Conservation (phyloP, 2,113 vertebrate genomes). For the Clarias gariepinus region DNA sequence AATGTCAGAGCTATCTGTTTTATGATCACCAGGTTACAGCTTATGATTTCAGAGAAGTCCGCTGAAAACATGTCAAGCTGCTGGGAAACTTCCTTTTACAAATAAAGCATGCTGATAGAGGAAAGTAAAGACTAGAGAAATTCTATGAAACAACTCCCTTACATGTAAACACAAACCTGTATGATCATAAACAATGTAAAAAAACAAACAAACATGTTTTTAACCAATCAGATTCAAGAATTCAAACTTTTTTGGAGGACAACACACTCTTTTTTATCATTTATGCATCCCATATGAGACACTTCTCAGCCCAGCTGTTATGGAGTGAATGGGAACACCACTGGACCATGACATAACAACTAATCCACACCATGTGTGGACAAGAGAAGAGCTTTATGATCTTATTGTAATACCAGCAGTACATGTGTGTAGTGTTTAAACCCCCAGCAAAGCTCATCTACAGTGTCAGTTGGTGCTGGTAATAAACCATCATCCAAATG, state of each 20-base stretch:
- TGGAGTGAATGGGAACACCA: too few relatives aligned
- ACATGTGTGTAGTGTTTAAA: background rate
- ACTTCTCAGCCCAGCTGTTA: too few relatives aligned
- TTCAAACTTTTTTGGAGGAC: background rate
- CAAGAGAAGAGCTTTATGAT: background rate
- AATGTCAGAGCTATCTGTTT: background rate
- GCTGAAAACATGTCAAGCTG: background rate
- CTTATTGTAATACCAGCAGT: background rate
- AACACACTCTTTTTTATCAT: too few relatives aligned
- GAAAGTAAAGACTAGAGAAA: background rate
- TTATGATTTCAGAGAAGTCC: background rate
- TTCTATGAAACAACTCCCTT: background rate
- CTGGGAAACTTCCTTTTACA: background rate
- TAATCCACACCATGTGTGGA: background rate
- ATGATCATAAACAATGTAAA: too few relatives aligned
- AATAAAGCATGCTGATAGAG: background rate
- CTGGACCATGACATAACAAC: too few relatives aligned
- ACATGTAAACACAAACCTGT: too few relatives aligned
- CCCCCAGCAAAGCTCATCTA: background rate
- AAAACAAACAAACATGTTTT: too few relatives aligned
- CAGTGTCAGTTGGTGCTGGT: background rate
- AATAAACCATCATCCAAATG: background rate
- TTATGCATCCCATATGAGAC: too few relatives aligned
- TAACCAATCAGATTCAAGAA: background rate
- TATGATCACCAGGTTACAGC: background rate